These are phyloP conservation scores for Branchellion lobata DNA, from an alignment of 2,888 invertebrate genomes.

Conservation along the genomic window DNA sequence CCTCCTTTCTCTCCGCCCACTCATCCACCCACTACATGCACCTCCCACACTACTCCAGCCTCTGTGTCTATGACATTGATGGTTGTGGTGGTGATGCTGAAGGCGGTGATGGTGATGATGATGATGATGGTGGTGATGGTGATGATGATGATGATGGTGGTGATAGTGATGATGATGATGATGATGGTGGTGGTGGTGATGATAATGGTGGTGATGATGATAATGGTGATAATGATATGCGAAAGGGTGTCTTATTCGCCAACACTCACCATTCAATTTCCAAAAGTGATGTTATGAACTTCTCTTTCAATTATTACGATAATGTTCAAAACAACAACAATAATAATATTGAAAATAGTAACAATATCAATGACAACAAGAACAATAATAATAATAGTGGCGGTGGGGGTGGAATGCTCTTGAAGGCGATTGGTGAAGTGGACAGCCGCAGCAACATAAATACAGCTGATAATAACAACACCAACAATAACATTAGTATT, in stretches of 20 bases:
- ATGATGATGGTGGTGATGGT: constrained; percentile 3
- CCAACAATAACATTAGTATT: no score
- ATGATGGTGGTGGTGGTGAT: background rate
- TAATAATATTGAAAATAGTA: no score
- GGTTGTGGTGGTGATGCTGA: background rate
- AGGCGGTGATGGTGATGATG: background rate
- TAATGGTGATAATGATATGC: constrained; percentile 3
- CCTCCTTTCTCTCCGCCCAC: background rate
- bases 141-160: constrained; percentile 4
- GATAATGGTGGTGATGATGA: constrained; percentile 1
- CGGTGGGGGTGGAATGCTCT: no score
- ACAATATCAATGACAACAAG: no score
- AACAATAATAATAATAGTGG: no score
- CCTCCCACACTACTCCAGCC: background rate
- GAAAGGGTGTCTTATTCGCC: background rate
- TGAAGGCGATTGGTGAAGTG: no score
- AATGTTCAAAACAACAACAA: no score
- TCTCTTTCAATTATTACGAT: no score
- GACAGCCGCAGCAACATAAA: no score
- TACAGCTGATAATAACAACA: no score
- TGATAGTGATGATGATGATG: constrained; percentile 1
- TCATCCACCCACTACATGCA: constrained; percentile 15
- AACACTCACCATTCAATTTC: no score
- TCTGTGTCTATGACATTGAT: background rate
- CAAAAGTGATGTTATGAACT: no score